These are phyloP conservation scores for Ancistrus triradiatus DNA, from an alignment of 2,113 vertebrate genomes.

Conservation along the genomic window DNA sequence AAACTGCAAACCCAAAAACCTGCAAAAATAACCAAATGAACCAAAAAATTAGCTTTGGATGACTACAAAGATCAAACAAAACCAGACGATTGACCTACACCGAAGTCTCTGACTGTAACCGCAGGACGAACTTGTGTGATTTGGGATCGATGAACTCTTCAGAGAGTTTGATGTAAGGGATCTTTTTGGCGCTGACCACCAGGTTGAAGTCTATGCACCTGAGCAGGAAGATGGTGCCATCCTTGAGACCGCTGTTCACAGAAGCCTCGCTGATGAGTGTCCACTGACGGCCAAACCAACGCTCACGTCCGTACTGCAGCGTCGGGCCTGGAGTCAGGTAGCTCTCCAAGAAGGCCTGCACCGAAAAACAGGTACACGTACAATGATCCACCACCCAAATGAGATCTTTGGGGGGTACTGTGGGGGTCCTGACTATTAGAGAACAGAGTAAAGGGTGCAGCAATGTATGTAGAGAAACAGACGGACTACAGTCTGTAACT, in stretches of 20 bases:
- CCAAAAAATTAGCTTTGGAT: conserved; percentile 24
- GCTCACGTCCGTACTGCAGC: conserved; percentile 90
- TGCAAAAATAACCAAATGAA: conserved; percentile 53
- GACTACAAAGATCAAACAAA: conserved; percentile 11
- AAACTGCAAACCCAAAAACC: conserved; percentile 45
- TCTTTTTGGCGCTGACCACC: conserved; percentile 84
- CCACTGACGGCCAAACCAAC: conserved; percentile 90
- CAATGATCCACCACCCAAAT: too few species aligned
- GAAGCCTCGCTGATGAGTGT: conserved; percentile 92
- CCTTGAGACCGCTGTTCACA: conserved; percentile 83
- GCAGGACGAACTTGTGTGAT: conserved; percentile 95
- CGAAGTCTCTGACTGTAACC: conserved; percentile 81
- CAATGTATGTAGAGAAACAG: too few species aligned
- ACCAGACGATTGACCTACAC: conserved; percentile 31
- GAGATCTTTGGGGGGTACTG: too few species aligned
- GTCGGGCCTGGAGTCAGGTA: conserved; percentile 86
- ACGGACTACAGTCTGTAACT: too few species aligned
- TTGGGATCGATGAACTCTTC: conserved; percentile 97
- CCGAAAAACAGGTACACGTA: too few species aligned
- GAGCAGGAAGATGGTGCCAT: conserved; percentile 84
- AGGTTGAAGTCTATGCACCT: conserved; percentile 89
- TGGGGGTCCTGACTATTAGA: too few species aligned
- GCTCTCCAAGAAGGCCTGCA: conserved; percentile 87
- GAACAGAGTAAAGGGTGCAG: too few species aligned
- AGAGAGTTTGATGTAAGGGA: conserved; percentile 87